These are phyloP conservation scores for Enhydra lutris DNA, from an alignment of 2,113 vertebrate genomes.

Conservation along the genomic window DNA sequence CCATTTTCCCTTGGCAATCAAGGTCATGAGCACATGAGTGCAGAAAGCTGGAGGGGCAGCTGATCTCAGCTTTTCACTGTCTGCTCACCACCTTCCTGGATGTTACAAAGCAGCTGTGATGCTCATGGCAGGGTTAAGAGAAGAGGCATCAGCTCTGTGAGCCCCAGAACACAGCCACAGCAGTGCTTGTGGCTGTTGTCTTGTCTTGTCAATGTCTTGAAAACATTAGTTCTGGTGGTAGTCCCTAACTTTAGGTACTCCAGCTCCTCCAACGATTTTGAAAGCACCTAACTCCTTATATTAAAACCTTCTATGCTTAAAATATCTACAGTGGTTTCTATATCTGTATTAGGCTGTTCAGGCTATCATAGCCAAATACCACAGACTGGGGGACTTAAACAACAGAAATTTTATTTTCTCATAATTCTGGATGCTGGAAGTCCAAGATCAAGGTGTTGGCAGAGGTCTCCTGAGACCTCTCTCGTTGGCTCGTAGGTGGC, in stretches of 20 bases:
- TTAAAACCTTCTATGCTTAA: slow-evolving; percentile 24
- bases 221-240: background rate
- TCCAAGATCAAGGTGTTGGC: background rate
- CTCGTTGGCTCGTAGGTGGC: background rate
- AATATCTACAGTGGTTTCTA: background rate
- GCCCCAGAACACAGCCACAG: background rate
- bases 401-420: background rate
- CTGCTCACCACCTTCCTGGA: background rate
- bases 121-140: background rate
- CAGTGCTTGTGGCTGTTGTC: too few relatives aligned
- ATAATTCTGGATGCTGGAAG: background rate
- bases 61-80: background rate
- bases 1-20: background rate
- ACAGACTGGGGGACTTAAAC: background rate
- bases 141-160: background rate
- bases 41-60: background rate
- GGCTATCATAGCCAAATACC: background rate
- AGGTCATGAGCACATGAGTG: background rate
- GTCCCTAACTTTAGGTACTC: background rate
- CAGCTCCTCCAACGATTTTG: background rate
- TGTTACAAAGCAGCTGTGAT: background rate
- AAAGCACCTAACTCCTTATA: background rate
- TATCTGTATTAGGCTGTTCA: background rate
- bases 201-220: background rate
- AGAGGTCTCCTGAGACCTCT: background rate